Conservation (phyloP, 1,140 invertebrate genomes). For the Phenacoccus solenopsis region DNA sequence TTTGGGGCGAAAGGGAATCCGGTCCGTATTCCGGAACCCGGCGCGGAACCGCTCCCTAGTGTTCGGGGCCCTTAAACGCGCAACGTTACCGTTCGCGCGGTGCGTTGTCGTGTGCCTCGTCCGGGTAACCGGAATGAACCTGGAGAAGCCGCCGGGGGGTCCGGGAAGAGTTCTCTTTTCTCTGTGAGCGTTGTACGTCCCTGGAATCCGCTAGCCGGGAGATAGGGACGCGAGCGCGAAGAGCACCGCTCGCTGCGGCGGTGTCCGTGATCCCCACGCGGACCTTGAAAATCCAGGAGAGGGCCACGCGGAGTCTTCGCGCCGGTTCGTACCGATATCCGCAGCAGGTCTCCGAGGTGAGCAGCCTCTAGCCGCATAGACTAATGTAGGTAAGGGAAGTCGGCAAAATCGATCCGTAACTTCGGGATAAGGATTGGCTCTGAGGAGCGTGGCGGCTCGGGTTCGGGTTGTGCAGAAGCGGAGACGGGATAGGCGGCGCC, state of each 20-base stretch:
- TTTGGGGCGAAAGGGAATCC: conserved; percentile 50
- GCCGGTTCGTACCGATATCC: conserved; percentile 62
- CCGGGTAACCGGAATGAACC: conserved; percentile 51
- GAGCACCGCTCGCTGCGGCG: conserved; percentile 55
- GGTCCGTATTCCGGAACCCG: conserved; percentile 60
- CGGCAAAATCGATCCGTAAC: conserved; percentile 70
- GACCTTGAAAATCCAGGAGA: conserved; percentile 65
- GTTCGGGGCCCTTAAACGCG: conserved; percentile 26
- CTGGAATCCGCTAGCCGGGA: conserved; percentile 58
- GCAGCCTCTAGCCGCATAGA: conserved; percentile 77
- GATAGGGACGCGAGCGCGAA: conserved; percentile 55
- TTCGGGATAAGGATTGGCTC: conserved; percentile 57
- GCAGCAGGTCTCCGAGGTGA: conserved; percentile 80
- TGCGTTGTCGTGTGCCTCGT: conserved; percentile 34
- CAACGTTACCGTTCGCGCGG: conserved; percentile 29
- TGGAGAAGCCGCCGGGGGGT: conserved; percentile 59
- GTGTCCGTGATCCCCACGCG: conserved; percentile 50
- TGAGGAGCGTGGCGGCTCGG: conserved; percentile 41
- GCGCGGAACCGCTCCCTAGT: conserved; percentile 43
- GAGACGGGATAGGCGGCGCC: conserved; percentile 17
- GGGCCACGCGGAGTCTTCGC: conserved; percentile 50
- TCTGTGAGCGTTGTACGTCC: conserved; percentile 56
- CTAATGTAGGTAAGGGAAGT: conserved; percentile 81
- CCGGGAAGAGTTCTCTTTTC: conserved; percentile 69
- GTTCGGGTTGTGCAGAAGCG: conserved; percentile 33